phyloP scores from a whole-genome alignment of 2,888 invertebrate species.

The Sialis fuliginosa region DNA sequence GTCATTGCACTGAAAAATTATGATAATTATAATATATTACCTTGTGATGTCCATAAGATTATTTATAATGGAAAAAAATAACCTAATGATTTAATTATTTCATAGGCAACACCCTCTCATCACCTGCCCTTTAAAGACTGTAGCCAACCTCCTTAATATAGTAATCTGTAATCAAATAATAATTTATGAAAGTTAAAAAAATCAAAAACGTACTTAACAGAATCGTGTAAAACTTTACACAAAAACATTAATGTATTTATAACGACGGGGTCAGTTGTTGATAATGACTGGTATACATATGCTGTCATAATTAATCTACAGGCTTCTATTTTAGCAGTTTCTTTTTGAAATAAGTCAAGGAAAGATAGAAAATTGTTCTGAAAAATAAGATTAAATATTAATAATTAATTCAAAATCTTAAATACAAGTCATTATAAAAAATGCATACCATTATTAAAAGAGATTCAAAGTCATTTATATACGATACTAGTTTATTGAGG shows the following conservation, averaged over 20 bases:
- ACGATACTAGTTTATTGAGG: constrained; percentile 53
- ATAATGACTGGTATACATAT: constrained; percentile 26
- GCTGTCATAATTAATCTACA: constrained; percentile 66
- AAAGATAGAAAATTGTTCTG: constrained; percentile 83
- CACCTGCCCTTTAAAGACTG: no score
- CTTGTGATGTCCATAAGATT: not conserved
- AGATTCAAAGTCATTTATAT: constrained; percentile 61
- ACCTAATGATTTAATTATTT: no score
- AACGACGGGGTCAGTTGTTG: constrained; percentile 64
- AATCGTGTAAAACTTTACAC: constrained; percentile 80
- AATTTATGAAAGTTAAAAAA: no score
- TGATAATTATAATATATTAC: constrained; percentile 8
- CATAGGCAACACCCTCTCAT: no score
- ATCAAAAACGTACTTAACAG: constrained; percentile 54
- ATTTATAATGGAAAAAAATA: no score
- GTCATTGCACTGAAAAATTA: constrained; percentile 54
- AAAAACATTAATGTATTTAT: constrained; percentile 79
- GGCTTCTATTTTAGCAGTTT: constrained; percentile 63
- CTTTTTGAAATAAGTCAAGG: constrained; percentile 77
- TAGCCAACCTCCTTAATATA: no score
- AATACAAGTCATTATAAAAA: constrained; percentile 1
- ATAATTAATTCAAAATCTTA: not conserved
- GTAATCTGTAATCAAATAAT: no score
- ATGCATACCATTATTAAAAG: constrained; percentile 57
- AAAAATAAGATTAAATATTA: constrained; percentile 12